Percentiles rank a stretch among this genome's conserved stretches.
Evolutionary conservation across 2,888 invertebrate species (phyloP).

Genomic region (Pimpla rufipes): DNA sequence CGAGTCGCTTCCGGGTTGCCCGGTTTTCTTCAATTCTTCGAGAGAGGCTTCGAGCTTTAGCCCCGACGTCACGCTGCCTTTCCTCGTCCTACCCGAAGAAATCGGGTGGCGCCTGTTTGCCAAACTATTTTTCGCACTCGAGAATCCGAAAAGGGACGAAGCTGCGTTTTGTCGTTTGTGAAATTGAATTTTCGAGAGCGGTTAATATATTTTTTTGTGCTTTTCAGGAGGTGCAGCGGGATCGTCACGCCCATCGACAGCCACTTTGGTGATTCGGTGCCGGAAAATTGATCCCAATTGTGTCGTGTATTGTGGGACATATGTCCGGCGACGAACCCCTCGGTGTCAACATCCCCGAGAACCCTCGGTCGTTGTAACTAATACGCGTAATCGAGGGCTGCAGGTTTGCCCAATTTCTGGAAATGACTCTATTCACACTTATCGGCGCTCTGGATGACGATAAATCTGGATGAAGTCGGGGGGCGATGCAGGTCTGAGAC

Average conservation of each 20-base stretch:
- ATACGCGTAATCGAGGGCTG: constrained; percentile 51
- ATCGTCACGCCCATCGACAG: not conserved
- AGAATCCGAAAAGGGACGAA: not conserved
- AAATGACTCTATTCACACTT: constrained; percentile 54
- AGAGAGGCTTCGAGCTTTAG: not conserved
- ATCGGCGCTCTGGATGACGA: constrained; percentile 37
- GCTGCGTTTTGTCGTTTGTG: too few relatives aligned
- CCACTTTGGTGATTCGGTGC: not conserved
- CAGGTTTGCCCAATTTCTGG: constrained; percentile 60
- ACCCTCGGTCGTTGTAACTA: constrained; percentile 35
- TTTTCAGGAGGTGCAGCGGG: not conserved
- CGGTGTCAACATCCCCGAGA: not conserved
- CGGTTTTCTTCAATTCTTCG: too few relatives aligned
- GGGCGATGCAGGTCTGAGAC: not conserved
- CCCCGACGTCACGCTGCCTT: too few relatives aligned
- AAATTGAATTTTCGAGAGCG: too few relatives aligned
- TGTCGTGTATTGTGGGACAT: constrained; percentile 56
- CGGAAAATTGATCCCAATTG: constrained; percentile 32
- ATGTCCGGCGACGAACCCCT: constrained; percentile 57
- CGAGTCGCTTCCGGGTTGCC: constrained; percentile 27
- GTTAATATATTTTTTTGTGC: too few relatives aligned
- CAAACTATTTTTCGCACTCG: constrained; percentile 23
- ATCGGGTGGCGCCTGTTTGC: constrained; percentile 20
- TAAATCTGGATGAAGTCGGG: constrained; percentile 61
- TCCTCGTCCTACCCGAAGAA: too few relatives aligned